Conservation (phyloP, 1,140 invertebrate species). For the Drosophila nigromelanica region DNA sequence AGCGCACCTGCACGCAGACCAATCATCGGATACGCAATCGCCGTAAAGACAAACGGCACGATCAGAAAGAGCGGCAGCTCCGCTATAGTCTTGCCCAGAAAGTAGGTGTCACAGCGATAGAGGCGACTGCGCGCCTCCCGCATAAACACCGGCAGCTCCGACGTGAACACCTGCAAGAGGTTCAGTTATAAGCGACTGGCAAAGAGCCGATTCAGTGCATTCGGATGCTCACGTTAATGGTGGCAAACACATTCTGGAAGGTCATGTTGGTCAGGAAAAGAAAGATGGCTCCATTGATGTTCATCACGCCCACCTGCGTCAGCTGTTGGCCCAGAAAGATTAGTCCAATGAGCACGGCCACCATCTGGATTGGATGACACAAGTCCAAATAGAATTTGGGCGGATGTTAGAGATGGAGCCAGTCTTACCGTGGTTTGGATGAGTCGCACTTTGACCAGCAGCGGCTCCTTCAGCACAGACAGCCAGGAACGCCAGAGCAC, state of each 20-base stretch:
- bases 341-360: slow-evolving; percentile 93
- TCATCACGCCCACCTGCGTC: slow-evolving; percentile 95
- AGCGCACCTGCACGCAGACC: slow-evolving; percentile 89
- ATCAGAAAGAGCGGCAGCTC: slow-evolving; percentile 93
- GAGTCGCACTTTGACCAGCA: slow-evolving; percentile 94
- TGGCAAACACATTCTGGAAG: slow-evolving; percentile 95
- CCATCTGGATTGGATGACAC: slow-evolving; percentile 86
- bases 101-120: slow-evolving; percentile 97
- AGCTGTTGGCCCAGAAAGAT: slow-evolving; percentile 94
- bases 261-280: slow-evolving; percentile 97
- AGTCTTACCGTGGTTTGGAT: slow-evolving; percentile 93
- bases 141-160: slow-evolving; percentile 95
- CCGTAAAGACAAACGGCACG: slow-evolving; percentile 93
- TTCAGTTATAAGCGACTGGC: neutral
- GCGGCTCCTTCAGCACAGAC: slow-evolving; percentile 93
- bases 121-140: slow-evolving; percentile 96
- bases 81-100: slow-evolving; percentile 95
- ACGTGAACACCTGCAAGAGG: slow-evolving; percentile 92
- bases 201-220: neutral
- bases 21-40: slow-evolving; percentile 94
- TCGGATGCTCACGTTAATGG: slow-evolving; percentile 90
- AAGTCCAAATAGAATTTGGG: neutral
- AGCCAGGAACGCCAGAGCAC: slow-evolving; percentile 96
- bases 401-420: no score
- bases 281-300: slow-evolving; percentile 98